Evolutionary conservation across 2,797 vertebrate genomes (phyloP).

Genomic region (Menidia menidia): DNA sequence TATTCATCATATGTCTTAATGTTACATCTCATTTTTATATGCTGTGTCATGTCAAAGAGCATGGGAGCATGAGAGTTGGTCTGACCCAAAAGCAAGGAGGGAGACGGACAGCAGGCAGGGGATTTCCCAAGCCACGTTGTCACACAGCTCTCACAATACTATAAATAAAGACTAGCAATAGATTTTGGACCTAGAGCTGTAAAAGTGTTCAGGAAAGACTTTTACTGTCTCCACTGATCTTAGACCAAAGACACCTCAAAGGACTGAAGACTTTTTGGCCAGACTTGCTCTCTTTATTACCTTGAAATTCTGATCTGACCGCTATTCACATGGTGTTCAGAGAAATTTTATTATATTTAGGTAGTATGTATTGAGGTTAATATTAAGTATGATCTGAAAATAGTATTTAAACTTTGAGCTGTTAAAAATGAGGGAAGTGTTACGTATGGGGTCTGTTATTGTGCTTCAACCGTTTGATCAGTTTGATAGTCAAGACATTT

Average conservation of each 20-base stretch:
- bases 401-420: not conserved
- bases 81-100: slow-evolving; percentile 68
- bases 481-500: not conserved
- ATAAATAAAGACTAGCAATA: slow-evolving; percentile 61
- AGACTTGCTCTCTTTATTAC: not conserved
- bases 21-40: slow-evolving; percentile 47
- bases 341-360: not conserved
- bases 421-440: not conserved
- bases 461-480: not conserved
- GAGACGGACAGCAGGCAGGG: slow-evolving; percentile 66
- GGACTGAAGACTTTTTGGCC: not conserved
- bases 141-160: slow-evolving; percentile 59
- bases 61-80: slow-evolving; percentile 78
- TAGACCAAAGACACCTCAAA: slow-evolving; percentile 2
- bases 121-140: slow-evolving; percentile 71
- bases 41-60: slow-evolving; percentile 78
- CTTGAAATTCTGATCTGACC: slow-evolving; percentile 5
- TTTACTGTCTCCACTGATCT: slow-evolving; percentile 39
- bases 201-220: slow-evolving; percentile 19
- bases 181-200: slow-evolving; percentile 31
- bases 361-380: not conserved
- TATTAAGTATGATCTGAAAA: not conserved
- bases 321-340: slow-evolving; percentile 1
- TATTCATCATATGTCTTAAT: slow-evolving; percentile 31
- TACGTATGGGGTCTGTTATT: not conserved